These are phyloP conservation scores for Rhogogaster chlorosoma DNA, from an alignment of 2,888 invertebrate species.

Conservation along the genomic window DNA sequence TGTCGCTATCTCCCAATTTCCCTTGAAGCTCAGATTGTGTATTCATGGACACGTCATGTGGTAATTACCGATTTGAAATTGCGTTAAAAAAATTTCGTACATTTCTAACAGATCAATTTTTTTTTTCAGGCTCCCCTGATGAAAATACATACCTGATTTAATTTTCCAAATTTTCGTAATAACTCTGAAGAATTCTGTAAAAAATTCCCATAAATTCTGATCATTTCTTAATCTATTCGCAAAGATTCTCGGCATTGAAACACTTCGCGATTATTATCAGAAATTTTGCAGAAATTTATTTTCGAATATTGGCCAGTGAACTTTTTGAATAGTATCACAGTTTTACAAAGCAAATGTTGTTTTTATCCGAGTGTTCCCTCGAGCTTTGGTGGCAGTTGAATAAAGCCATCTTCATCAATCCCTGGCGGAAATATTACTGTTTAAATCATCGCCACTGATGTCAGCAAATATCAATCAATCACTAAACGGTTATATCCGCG, in stretches of 20 bases:
- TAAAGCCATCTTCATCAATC: not conserved
- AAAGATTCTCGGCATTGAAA: not conserved
- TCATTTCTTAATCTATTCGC: not conserved
- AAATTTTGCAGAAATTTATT: no score
- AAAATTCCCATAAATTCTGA: not conserved
- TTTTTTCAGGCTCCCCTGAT: no score
- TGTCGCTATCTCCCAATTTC: not conserved
- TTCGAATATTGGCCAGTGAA: no score
- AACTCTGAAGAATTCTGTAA: not conserved
- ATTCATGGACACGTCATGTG: not conserved
- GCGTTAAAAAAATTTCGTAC: no score
- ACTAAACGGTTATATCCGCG: slow-evolving; percentile 3
- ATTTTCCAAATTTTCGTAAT: not conserved
- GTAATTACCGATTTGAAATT: not conserved
- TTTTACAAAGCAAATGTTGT: no score
- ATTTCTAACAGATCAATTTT: no score
- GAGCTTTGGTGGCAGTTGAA: not conserved
- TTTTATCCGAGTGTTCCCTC: no score
- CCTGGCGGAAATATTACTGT: not conserved
- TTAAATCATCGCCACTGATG: not conserved
- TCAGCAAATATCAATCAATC: slow-evolving; percentile 29
- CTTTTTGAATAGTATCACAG: no score
- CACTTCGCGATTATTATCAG: no score
- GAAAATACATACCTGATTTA: no score
- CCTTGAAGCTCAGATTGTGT: not conserved